These are phyloP conservation scores for Leucoptera coffeella DNA, from an alignment of 2,888 invertebrate species.

Conservation along the genomic window DNA sequence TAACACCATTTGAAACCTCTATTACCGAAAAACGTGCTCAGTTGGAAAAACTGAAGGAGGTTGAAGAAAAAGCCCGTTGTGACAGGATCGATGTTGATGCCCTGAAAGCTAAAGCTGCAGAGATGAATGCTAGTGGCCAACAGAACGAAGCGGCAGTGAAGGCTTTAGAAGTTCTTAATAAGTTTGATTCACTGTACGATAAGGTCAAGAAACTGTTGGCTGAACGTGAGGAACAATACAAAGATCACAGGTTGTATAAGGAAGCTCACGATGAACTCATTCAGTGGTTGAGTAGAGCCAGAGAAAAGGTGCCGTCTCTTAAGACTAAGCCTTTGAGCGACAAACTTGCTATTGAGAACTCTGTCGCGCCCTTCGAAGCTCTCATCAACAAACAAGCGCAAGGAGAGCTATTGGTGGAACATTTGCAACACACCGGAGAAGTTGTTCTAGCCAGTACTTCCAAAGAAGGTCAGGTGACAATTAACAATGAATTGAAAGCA, in stretches of 20 bases:
- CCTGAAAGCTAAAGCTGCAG: slow-evolving; percentile 74
- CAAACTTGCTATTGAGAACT: slow-evolving; percentile 82
- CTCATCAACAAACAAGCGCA: slow-evolving; percentile 85
- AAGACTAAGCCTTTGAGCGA: slow-evolving; percentile 81
- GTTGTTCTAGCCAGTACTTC: slow-evolving; percentile 82
- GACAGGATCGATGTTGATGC: slow-evolving; percentile 87
- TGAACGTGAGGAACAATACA: slow-evolving; percentile 80
- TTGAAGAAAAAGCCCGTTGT: slow-evolving; percentile 83
- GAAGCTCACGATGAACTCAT: slow-evolving; percentile 87
- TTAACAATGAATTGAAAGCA: slow-evolving; percentile 80
- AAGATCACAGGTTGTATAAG: slow-evolving; percentile 83
- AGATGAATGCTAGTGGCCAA: slow-evolving; percentile 81
- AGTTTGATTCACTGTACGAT: slow-evolving; percentile 73
- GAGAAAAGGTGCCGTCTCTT: slow-evolving; percentile 83
- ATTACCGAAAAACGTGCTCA: slow-evolving; percentile 83
- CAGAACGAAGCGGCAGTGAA: slow-evolving; percentile 77
- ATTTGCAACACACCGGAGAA: slow-evolving; percentile 81
- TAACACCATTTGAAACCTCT: slow-evolving; percentile 69
- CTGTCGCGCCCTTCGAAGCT: slow-evolving; percentile 80
- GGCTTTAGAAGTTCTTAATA: slow-evolving; percentile 78
- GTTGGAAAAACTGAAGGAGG: slow-evolving; percentile 74
- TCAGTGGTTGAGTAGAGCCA: slow-evolving; percentile 80
- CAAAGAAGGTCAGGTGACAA: slow-evolving; percentile 68
- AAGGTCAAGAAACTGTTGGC: slow-evolving; percentile 69
- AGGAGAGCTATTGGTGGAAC: slow-evolving; percentile 81